Evolutionary conservation across 30 jellyfish, hydroid and myxozoan genomes (phyloP).

Genomic region (Aurelia aurita complex sp. Pacific): DNA sequence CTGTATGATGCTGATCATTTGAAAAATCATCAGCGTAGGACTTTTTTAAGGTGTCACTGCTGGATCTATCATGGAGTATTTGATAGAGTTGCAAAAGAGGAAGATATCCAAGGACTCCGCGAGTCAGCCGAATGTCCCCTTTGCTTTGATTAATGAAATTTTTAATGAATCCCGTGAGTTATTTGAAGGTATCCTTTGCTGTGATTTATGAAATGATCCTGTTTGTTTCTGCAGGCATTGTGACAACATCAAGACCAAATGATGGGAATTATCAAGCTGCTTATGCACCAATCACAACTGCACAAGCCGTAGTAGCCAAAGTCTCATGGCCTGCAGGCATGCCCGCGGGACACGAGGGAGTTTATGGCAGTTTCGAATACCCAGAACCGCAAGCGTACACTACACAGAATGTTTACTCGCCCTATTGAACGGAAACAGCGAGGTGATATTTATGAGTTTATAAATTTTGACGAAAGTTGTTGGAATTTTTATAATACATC

Average conservation of each 20-base stretch:
- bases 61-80: too few relatives aligned
- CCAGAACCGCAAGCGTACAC: conserved; percentile 88
- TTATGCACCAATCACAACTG: conserved; percentile 93
- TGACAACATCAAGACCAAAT: conserved; percentile 54
- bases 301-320: conserved; percentile 93
- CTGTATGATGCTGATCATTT: too few relatives aligned
- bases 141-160: too few relatives aligned
- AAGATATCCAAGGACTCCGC: too few relatives aligned
- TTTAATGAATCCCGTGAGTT: too few relatives aligned
- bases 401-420: conserved; percentile 70
- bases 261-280: conserved; percentile 81
- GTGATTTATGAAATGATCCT: too few relatives aligned
- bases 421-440: conserved; percentile 26
- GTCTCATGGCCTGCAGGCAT: conserved; percentile 97
- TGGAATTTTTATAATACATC: conserved; percentile 30
- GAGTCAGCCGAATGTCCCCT: too few relatives aligned
- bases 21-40: too few relatives aligned
- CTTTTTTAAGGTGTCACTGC: too few relatives aligned
- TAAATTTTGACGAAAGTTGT: conserved; percentile 12
- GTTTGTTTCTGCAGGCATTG: conserved; percentile 29
- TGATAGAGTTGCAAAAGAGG: too few relatives aligned
- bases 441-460: conserved; percentile 53
- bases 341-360: conserved; percentile 90
- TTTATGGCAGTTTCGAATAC: conserved; percentile 80
- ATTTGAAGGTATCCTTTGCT: too few relatives aligned